Conservation (phyloP, 2,888 invertebrate genomes). For the Lithophane ornitopus region DNA sequence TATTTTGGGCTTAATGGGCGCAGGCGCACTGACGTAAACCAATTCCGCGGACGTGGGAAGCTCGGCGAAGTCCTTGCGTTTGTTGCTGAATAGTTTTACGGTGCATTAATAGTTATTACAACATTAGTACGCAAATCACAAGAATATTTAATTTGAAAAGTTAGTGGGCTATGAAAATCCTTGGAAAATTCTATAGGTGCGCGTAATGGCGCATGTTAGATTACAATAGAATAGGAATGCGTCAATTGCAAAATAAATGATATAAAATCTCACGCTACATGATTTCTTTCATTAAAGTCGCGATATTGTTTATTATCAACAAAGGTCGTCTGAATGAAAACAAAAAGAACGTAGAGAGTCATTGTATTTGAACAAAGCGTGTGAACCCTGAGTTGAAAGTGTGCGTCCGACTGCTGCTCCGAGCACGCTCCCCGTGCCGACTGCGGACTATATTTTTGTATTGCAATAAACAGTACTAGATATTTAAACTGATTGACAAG, state of each 20-base stretch:
- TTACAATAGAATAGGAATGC: conserved; percentile 77
- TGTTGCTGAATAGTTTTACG: conserved; percentile 76
- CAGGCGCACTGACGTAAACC: conserved; percentile 87
- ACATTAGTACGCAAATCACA: conserved; percentile 63
- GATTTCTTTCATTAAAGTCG: conserved; percentile 88
- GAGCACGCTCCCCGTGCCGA: conserved; percentile 62
- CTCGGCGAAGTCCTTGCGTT: conserved; percentile 79
- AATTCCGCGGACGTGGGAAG: conserved; percentile 83
- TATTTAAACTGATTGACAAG: conserved; percentile 74
- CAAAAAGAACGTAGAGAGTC: conserved; percentile 89
- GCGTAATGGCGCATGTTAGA: conserved; percentile 49
- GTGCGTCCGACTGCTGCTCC: conserved; percentile 80
- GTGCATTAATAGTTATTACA: conserved; percentile 73
- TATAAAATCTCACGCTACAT: conserved; percentile 87
- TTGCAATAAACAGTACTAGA: conserved; percentile 69
- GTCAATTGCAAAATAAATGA: conserved; percentile 84
- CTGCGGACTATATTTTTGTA: conserved; percentile 64
- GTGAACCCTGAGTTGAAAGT: conserved; percentile 88
- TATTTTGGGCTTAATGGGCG: conserved; percentile 86
- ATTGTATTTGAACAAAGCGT: conserved; percentile 89
- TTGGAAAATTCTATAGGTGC: conserved; percentile 58
- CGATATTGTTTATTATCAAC: conserved; percentile 89
- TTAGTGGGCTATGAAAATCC: conserved; percentile 62
- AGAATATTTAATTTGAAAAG: conserved; percentile 55
- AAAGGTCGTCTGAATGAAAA: conserved; percentile 90